Percentiles rank a stretch among this genome's conserved stretches.
Evolutionary conservation across 2,797 vertebrate species (phyloP).

Genomic region (Sebastes glaucus): DNA sequence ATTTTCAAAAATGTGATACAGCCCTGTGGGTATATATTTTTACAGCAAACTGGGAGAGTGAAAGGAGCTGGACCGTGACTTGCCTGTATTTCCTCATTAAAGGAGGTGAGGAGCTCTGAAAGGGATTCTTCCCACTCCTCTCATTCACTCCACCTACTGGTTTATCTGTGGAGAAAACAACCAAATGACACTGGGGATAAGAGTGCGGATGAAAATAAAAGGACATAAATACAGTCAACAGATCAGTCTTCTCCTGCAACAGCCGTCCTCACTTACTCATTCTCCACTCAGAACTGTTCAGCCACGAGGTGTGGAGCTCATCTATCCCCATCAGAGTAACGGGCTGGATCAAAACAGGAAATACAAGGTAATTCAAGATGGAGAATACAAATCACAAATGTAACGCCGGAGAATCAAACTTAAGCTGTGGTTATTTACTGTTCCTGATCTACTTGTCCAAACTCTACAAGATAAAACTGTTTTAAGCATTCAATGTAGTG

Average conservation of each 20-base stretch:
- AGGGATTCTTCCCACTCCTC: constrained; percentile 62
- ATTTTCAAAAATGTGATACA: not conserved
- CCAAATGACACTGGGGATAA: not conserved
- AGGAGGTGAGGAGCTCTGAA: constrained; percentile 69
- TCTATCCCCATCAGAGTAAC: constrained; percentile 82
- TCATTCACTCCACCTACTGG: constrained; percentile 62
- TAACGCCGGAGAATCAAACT: not conserved
- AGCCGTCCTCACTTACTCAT: constrained; percentile 75
- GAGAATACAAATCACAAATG: not conserved
- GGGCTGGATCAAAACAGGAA: constrained; percentile 52
- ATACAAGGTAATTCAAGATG: not conserved
- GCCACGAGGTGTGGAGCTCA: constrained; percentile 83
- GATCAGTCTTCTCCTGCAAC: not conserved
- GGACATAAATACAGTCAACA: not conserved
- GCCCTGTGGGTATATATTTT: not conserved
- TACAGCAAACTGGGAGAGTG: not conserved
- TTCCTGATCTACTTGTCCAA: not conserved
- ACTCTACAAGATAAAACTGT: not conserved
- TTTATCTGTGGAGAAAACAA: constrained; percentile 72
- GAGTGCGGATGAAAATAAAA: not conserved
- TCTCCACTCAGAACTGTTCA: constrained; percentile 72
- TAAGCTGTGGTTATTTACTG: not conserved
- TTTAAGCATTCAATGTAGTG: not conserved
- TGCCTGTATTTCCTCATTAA: constrained; percentile 79
- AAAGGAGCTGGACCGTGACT: not conserved